These are phyloP conservation scores for Irena cyanogastra DNA, from an alignment of 2,113 vertebrate species.

Conservation along the genomic window DNA sequence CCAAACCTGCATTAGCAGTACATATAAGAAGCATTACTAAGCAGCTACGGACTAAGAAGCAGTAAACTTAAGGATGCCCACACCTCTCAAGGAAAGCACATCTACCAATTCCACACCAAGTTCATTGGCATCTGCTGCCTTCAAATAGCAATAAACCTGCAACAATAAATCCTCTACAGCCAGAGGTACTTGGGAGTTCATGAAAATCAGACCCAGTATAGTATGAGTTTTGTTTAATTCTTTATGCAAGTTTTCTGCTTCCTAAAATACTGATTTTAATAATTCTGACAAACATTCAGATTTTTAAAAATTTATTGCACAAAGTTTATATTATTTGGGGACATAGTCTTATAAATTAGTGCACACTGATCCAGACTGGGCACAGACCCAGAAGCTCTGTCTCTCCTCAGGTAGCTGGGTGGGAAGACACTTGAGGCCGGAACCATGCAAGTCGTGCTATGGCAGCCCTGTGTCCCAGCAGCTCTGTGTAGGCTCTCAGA, in stretches of 20 bases:
- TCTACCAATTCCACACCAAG: background rate
- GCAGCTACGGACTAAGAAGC: background rate
- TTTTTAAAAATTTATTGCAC: background rate
- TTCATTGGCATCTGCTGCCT: background rate
- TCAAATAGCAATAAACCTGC: background rate
- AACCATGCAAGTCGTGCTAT: background rate
- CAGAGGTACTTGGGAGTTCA: background rate
- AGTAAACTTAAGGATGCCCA: background rate
- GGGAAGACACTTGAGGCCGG: background rate
- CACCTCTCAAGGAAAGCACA: background rate
- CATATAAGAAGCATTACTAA: background rate
- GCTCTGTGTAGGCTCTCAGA: background rate
- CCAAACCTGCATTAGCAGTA: background rate
- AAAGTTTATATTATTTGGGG: background rate
- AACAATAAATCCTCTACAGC: background rate
- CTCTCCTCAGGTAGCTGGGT: background rate
- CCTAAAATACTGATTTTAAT: background rate
- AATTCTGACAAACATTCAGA: background rate
- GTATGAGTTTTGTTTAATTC: background rate
- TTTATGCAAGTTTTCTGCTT: background rate
- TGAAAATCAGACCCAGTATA: background rate
- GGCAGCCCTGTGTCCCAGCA: background rate
- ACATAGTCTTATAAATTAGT: background rate
- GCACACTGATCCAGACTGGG: background rate
- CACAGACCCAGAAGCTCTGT: background rate